Conservation (phyloP, 2,888 invertebrate species). For the Buathra laborator region DNA sequence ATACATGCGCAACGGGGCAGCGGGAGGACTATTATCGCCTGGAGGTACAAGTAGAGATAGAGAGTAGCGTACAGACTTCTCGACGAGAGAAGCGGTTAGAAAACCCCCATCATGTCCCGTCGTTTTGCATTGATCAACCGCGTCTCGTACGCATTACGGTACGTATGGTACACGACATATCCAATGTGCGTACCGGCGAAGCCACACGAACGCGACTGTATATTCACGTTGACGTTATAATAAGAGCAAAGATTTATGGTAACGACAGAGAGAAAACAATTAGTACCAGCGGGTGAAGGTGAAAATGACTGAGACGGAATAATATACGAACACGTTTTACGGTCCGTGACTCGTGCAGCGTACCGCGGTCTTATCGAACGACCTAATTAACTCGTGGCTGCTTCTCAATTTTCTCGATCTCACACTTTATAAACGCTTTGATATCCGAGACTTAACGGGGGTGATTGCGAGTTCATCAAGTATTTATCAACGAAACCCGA, state of each 20-base stretch:
- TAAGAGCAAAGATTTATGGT: conserved; percentile 66
- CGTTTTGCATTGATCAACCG: conserved; percentile 44
- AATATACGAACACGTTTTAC: conserved; percentile 52
- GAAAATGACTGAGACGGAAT: conserved; percentile 45
- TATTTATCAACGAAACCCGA: neutral
- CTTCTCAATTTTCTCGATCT: conserved; percentile 33
- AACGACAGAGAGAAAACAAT: conserved; percentile 67
- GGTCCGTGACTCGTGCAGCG: conserved; percentile 49
- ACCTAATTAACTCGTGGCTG: conserved; percentile 57
- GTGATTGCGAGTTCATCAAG: neutral
- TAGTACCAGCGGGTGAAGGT: conserved; percentile 40
- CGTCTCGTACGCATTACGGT: conserved; percentile 2
- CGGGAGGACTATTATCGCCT: conserved; percentile 41
- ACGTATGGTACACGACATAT: conserved; percentile 27
- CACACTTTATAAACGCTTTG: conserved; percentile 14
- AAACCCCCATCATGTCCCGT: neutral
- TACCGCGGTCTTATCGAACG: conserved; percentile 59
- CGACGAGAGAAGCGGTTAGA: conserved; percentile 31
- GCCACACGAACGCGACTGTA: conserved; percentile 27
- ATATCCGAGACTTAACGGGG: neutral
- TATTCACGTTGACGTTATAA: conserved; percentile 66
- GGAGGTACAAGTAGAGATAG: conserved; percentile 38
- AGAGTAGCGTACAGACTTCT: conserved; percentile 37
- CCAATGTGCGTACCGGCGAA: conserved; percentile 25
- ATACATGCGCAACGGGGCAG: conserved; percentile 8